Conservation (phyloP, 1,140 invertebrate genomes). For the Hermetia illucens region DNA sequence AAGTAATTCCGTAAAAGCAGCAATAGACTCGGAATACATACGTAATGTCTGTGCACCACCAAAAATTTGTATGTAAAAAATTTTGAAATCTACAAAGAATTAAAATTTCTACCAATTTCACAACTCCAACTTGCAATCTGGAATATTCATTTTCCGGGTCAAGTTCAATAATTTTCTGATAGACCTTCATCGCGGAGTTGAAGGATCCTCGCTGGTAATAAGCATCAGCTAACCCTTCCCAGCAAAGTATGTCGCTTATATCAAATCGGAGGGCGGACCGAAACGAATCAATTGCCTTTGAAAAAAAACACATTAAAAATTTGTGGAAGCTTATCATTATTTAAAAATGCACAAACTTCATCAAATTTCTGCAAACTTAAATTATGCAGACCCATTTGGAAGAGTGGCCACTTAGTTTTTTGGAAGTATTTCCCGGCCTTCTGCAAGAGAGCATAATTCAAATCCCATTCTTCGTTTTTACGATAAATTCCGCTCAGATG, state of each 20-base stretch:
- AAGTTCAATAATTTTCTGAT: conserved; percentile 57
- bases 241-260: conserved; percentile 51
- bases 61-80: conserved; percentile 7
- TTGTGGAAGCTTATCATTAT: neutral
- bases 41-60: conserved; percentile 38
- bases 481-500: conserved; percentile 62
- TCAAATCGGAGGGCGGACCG: conserved; percentile 61
- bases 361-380: conserved; percentile 52
- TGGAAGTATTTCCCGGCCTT: conserved; percentile 38
- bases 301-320: conserved; percentile 1
- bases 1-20: conserved; percentile 54
- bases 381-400: conserved; percentile 64
- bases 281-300: conserved; percentile 54
- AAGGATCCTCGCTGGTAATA: conserved; percentile 71
- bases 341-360: conserved; percentile 21
- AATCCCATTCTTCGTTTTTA: conserved; percentile 47
- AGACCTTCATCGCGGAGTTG: conserved; percentile 72
- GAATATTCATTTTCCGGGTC: conserved; percentile 56
- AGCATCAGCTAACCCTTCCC: conserved; percentile 80
- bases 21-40: conserved; percentile 52
- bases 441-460: conserved; percentile 51
- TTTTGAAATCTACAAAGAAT: conserved; percentile 1
- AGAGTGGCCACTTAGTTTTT: conserved; percentile 61
- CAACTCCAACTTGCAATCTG: conserved; percentile 63
- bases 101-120: conserved; percentile 40